Conservation (phyloP, 2,888 invertebrate genomes). For the Standfussiana lucernea region DNA sequence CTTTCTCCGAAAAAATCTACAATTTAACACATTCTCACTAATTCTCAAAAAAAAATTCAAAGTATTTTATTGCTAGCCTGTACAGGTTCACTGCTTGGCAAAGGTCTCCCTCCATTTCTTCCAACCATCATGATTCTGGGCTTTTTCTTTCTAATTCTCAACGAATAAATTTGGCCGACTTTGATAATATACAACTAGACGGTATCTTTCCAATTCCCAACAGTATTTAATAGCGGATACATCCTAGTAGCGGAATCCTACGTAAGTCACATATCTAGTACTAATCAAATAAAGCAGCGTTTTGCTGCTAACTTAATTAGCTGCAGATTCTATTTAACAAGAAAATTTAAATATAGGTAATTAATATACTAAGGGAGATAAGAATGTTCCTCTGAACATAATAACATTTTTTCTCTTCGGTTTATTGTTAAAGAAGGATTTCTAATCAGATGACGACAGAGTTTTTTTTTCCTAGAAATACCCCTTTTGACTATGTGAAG, state of each 20-base stretch:
- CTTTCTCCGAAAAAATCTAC: neutral
- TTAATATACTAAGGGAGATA: neutral
- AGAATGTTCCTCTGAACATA: neutral
- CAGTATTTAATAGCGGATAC: neutral
- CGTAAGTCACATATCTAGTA: conserved; percentile 2
- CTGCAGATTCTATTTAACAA: conserved; percentile 28
- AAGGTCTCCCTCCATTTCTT: neutral
- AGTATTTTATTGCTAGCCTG: neutral
- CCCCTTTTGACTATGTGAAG: neutral
- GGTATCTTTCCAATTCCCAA: neutral
- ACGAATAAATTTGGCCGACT: neutral
- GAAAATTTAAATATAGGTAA: conserved; percentile 15
- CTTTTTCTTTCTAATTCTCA: neutral
- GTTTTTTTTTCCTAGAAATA: neutral
- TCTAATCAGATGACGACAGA: no score
- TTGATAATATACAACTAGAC: neutral
- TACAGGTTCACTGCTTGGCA: neutral
- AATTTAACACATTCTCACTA: neutral
- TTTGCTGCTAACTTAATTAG: conserved; percentile 19
- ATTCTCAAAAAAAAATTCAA: neutral
- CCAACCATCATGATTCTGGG: neutral
- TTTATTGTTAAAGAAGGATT: neutral
- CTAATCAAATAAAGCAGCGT: conserved; percentile 22
- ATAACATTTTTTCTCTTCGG: neutral
- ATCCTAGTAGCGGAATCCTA: conserved; percentile 5